These are phyloP conservation scores for Helicolenus hilgendorfi DNA, from an alignment of 2,797 vertebrate genomes.

Conservation along the genomic window DNA sequence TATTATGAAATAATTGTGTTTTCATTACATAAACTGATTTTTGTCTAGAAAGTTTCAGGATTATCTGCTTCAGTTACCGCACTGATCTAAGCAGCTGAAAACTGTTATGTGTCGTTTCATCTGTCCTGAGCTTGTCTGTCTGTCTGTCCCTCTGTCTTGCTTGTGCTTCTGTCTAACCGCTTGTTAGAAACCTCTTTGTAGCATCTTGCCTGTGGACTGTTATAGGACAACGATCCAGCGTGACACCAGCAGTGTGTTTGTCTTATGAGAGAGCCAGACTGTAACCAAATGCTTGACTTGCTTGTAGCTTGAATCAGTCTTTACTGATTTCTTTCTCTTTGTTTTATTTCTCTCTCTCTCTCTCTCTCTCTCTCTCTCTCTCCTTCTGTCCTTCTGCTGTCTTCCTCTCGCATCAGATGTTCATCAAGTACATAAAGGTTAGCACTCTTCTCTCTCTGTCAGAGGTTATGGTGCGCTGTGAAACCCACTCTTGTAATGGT, in stretches of 20 bases:
- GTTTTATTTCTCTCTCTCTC: conserved; percentile 85
- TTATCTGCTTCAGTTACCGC: not conserved
- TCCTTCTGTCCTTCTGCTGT: conserved; percentile 86
- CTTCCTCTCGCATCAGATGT: conserved; percentile 98
- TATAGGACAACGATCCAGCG: not conserved
- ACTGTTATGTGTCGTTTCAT: not conserved
- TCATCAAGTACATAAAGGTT: conserved; percentile 99
- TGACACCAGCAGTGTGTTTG: conserved; percentile 13
- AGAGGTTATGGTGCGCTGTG: conserved; percentile 79
- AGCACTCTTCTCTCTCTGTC: conserved; percentile 92
- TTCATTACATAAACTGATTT: conserved; percentile 19
- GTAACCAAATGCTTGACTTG: conserved; percentile 81
- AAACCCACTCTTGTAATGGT: conserved; percentile 23
- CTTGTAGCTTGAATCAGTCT: conserved; percentile 92
- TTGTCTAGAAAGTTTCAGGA: not conserved
- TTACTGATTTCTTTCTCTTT: conserved; percentile 92
- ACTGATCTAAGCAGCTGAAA: conserved; percentile 2
- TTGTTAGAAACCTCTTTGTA: conserved; percentile 32
- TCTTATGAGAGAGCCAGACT: conserved; percentile 31
- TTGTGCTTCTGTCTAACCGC: conserved; percentile 49
- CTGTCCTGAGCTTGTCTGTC: conserved; percentile 48
- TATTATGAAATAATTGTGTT: conserved; percentile 30
- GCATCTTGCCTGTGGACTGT: conserved; percentile 37
- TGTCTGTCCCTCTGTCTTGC: conserved; percentile 84
- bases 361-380: conserved; percentile 80